Conservation (phyloP, 92 coral and sea anemone genomes). For the Palythoa caribaeorum region DNA sequence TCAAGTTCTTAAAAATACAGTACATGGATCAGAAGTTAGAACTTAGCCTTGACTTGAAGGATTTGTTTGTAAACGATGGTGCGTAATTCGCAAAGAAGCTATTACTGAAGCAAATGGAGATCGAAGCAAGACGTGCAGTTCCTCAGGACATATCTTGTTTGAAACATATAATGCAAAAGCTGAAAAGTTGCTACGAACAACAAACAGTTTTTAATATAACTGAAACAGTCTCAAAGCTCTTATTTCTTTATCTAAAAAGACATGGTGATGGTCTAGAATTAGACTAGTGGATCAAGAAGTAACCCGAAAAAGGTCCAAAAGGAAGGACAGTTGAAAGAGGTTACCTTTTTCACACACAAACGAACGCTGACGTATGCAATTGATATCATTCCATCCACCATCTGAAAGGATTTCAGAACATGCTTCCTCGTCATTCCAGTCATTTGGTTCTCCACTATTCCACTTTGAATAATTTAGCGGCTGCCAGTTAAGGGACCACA, state of each 20-base stretch:
- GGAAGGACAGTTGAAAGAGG: neutral
- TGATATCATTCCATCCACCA: conserved; percentile 17
- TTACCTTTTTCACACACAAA: conserved; percentile 31
- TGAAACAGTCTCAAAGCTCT: no score
- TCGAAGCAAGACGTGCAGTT: no score
- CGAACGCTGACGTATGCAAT: neutral
- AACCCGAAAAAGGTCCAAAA: neutral
- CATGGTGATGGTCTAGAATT: neutral
- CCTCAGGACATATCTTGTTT: no score
- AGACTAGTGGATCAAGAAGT: neutral
- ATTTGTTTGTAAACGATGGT: no score
- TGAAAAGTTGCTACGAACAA: no score
- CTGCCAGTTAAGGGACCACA: conserved; percentile 2
- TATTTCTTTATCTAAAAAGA: neutral
- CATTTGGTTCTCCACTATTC: neutral
- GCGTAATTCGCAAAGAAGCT: no score
- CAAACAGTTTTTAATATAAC: no score
- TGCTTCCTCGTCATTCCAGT: neutral
- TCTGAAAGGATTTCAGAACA: neutral
- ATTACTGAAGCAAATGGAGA: no score
- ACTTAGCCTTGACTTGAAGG: no score
- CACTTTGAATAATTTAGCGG: neutral
- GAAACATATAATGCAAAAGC: no score
- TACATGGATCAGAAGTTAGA: no score
- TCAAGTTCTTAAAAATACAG: no score